Conservation (phyloP, 2,113 vertebrate genomes). For the Crotalus horridus region DNA sequence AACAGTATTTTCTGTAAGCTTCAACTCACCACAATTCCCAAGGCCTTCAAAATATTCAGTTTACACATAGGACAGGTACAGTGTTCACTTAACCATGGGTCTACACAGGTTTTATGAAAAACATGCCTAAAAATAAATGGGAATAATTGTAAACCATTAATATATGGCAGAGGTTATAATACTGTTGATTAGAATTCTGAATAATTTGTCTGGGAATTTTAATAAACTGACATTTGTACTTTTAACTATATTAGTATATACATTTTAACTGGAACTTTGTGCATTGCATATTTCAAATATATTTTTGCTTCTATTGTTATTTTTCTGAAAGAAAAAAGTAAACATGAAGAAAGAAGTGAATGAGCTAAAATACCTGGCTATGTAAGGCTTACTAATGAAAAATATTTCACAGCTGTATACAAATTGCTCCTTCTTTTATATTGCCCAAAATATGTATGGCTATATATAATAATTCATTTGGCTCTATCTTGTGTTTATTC, state of each 20-base stretch:
- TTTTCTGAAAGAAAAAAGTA: background rate
- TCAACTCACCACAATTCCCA: slow-evolving; percentile 86
- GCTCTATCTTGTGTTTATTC: background rate
- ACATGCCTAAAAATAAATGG: slow-evolving; percentile 82
- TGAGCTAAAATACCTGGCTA: background rate
- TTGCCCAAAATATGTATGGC: background rate
- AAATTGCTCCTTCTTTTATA: background rate
- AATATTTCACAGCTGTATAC: background rate
- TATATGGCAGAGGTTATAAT: background rate
- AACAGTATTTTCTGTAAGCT: background rate
- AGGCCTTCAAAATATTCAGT: slow-evolving; percentile 96
- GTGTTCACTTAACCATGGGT: slow-evolving; percentile 96
- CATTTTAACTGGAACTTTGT: background rate
- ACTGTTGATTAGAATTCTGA: background rate
- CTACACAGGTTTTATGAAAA: slow-evolving; percentile 96
- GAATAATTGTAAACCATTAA: background rate
- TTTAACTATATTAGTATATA: background rate
- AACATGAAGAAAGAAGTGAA: background rate
- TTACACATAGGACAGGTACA: slow-evolving; percentile 99
- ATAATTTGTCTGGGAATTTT: background rate
- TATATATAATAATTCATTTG: background rate
- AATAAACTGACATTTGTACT: background rate
- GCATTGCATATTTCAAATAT: background rate
- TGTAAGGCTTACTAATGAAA: background rate
- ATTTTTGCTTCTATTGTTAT: background rate